These are phyloP conservation scores for Chaenogobius annularis DNA, from an alignment of 2,113 vertebrate genomes.

Conservation along the genomic window DNA sequence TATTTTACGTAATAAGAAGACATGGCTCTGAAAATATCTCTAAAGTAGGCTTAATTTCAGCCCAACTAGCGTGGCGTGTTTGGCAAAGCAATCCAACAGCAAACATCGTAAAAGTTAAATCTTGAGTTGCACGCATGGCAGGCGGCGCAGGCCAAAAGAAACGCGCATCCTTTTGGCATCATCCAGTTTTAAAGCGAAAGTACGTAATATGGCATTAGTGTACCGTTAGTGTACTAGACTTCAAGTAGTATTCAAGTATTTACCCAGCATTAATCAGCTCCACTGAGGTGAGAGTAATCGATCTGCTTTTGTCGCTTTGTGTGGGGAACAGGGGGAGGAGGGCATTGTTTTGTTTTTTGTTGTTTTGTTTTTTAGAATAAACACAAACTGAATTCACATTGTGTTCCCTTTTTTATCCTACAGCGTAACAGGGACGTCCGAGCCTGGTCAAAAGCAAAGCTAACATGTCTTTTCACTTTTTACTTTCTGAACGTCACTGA, in stretches of 20 bases:
- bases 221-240: not conserved
- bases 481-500: constrained; percentile 7
- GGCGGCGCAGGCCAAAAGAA: too few relatives aligned
- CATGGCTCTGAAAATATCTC: not conserved
- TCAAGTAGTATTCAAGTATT: not conserved
- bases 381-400: too few relatives aligned
- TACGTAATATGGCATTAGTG: not conserved
- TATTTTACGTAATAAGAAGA: not conserved
- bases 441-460: not conserved
- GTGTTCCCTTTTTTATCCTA: too few relatives aligned
- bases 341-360: too few relatives aligned
- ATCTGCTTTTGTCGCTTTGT: not conserved
- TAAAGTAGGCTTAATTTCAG: not conserved
- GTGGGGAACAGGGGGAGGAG: too few relatives aligned
- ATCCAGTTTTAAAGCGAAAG: not conserved
- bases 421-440: too few relatives aligned
- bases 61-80: not conserved
- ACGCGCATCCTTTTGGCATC: too few relatives aligned
- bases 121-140: too few relatives aligned
- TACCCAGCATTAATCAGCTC: not conserved
- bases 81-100: not conserved
- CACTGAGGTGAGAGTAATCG: not conserved
- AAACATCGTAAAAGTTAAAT: too few relatives aligned
- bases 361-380: not conserved
- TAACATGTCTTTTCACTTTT: not conserved